Percentiles rank a stretch among this genome's conserved stretches.
Evolutionary conservation across 1,140 invertebrate genomes (phyloP).

Genomic region (Matsumurasca onukii): DNA sequence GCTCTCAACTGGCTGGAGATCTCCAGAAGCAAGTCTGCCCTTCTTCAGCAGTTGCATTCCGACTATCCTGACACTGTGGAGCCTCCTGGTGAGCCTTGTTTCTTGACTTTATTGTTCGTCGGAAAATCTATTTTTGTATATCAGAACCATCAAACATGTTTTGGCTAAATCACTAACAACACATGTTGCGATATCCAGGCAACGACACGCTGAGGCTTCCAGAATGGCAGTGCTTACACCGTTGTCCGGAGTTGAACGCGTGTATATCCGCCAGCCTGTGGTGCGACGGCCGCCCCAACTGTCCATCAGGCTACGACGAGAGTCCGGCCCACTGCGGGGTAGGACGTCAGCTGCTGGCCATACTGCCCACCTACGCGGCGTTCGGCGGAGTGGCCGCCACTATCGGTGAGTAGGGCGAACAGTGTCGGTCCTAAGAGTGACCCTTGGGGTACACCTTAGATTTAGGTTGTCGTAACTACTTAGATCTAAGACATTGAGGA

Average conservation of each 20-base stretch:
- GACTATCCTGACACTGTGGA: constrained; percentile 51
- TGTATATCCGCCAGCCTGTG: constrained; percentile 82
- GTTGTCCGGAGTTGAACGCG: constrained; percentile 85
- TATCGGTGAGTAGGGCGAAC: constrained; percentile 51
- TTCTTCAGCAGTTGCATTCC: constrained; percentile 61
- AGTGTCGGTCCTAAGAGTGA: no score
- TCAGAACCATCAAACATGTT: no score
- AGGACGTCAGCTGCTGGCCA: constrained; percentile 51
- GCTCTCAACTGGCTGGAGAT: constrained; percentile 77
- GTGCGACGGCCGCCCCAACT: constrained; percentile 84
- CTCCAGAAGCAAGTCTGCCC: constrained; percentile 65
- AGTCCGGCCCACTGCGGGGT: constrained; percentile 68
- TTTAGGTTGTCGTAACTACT: no score
- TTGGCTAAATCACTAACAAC: no score
- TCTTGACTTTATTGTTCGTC: not conserved
- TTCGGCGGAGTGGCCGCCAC: constrained; percentile 57
- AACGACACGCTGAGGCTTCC: constrained; percentile 53
- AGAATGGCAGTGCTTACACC: constrained; percentile 60
- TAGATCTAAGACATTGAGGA: no score
- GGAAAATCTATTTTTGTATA: not conserved
- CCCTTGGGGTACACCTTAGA: no score
- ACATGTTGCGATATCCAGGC: constrained; percentile 47
- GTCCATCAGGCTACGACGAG: constrained; percentile 83
- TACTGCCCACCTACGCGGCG: constrained; percentile 53
- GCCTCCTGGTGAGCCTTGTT: constrained; percentile 48